Evolutionary conservation across 64 coral and sea anemone species (phyloP), one percentile per base, ranked within the genome.

Genomic region (Trachythela sp.): DNA sequence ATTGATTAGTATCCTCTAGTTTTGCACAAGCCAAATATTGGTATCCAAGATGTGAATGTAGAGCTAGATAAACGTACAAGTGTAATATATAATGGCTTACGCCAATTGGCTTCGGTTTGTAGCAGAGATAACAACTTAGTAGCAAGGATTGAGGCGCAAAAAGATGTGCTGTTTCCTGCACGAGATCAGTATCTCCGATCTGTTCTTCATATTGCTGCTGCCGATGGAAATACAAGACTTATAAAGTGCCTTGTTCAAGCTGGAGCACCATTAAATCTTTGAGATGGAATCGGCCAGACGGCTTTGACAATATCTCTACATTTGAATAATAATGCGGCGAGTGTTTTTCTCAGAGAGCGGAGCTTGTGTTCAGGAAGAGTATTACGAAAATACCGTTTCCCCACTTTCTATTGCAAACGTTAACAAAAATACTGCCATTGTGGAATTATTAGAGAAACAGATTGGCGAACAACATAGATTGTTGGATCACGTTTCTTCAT

Each of bases 221-320:
- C 83, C 0, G 7, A 90, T 83, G 75, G 88, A 37, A 90, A 90
- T 26, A 83, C 88, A 1, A 83, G 76, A 48, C 76, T 90, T 17
- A 72, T 90, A 7, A 24, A 56, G 33, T 41, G 40, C 31, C 76
- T 90, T 22, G 75, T 90, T 48, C 32, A 83, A 1, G 42, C 88
- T 36, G 88, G 75, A 30, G 88, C 76, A 13, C 27, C 26, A 75
- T 37, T 90, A 5, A 90, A 90, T 90, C 39, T 41, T n/a, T 33
- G 32, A 58, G 88, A 90, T 58, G 76, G 88, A 32, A 90, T 90
- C 26, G 45, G 76, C 1, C 88, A 90, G 51, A 90, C 37, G 13
- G 38, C 88, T 49, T 17, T 90, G 26, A 90, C 88, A 0, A 39
- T 90, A 11, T 26, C 88, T 35, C 48, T 90, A 15, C 88, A 90